Evolutionary conservation across 2,113 vertebrate species (phyloP).

Genomic region (Suricata suricatta): DNA sequence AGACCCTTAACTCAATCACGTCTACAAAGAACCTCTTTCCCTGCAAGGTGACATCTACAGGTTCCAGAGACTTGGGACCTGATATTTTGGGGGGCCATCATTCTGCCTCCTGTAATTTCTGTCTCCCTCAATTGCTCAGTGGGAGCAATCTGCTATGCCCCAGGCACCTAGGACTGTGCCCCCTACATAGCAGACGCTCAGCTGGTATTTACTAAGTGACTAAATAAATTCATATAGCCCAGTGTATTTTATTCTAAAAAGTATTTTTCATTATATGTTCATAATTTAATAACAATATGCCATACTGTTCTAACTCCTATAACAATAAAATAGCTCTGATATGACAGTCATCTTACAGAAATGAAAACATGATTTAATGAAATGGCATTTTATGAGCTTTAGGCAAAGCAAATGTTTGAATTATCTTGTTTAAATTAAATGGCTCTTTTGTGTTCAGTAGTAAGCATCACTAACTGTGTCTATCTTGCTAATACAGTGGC

Average conservation of each 20-base stretch:
- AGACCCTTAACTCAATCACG: background rate
- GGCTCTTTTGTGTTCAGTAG: constrained; percentile 62
- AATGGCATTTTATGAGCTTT: constrained; percentile 69
- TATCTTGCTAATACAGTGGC: constrained; percentile 63
- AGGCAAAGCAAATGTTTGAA: constrained; percentile 63
- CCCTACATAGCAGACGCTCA: background rate
- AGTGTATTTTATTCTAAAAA: constrained; percentile 29
- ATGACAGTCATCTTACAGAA: constrained; percentile 59
- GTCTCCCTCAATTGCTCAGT: background rate
- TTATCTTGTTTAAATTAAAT: constrained; percentile 71
- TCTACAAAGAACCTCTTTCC: background rate
- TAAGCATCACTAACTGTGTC: constrained; percentile 65
- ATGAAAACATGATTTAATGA: constrained; percentile 71
- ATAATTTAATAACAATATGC: constrained; percentile 38
- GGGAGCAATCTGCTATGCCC: background rate
- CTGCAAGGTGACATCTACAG: background rate
- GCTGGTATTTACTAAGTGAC: background rate
- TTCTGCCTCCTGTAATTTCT: background rate
- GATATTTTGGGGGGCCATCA: background rate
- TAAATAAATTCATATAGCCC: constrained; percentile 12
- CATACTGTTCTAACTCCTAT: background rate
- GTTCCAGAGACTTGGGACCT: background rate
- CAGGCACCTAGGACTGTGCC: background rate
- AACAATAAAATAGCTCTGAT: constrained; percentile 62
- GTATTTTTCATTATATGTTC: constrained; percentile 33